Percentiles rank a stretch among this genome's conserved stretches.
Conservation (phyloP, 2,797 vertebrate genomes). For the Chrysocyon brachyurus region DNA sequence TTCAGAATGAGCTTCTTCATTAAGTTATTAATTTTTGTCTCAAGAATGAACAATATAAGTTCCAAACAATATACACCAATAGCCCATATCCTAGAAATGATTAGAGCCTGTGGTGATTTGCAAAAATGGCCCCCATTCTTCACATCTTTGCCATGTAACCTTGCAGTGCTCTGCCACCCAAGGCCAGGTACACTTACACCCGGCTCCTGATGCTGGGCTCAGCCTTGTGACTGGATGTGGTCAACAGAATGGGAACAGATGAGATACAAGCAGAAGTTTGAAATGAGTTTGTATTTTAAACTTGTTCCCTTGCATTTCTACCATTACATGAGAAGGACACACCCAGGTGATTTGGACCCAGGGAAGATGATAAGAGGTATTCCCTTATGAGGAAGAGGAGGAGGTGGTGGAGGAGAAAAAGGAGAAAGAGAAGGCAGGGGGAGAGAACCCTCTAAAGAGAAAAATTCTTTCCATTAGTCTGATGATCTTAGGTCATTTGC, state of each 20-base stretch:
- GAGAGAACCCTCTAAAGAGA: background rate
- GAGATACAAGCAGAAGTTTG: background rate
- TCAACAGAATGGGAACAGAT: background rate
- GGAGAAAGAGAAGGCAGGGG: background rate
- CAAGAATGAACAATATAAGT: slow-evolving; percentile 58
- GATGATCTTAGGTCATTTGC: background rate
- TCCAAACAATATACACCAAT: background rate
- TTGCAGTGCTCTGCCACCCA: background rate
- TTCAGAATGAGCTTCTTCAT: slow-evolving; percentile 46
- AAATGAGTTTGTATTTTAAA: slow-evolving; percentile 34
- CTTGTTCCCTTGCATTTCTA: background rate
- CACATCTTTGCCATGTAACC: background rate
- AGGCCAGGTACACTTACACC: background rate
- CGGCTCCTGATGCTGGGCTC: background rate
- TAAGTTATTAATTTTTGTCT: slow-evolving; percentile 37
- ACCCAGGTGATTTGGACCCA: background rate
- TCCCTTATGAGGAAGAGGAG: background rate
- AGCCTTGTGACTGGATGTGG: slow-evolving; percentile 15
- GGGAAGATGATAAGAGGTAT: background rate
- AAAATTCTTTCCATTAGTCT: background rate
- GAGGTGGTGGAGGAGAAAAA: background rate
- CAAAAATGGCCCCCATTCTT: background rate
- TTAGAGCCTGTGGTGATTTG: background rate
- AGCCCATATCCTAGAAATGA: slow-evolving; percentile 8
- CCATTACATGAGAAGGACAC: background rate